Base-by-base conservation (phyloP, 2,113 vertebrate species). In the Coptodon rendalli region DNA sequence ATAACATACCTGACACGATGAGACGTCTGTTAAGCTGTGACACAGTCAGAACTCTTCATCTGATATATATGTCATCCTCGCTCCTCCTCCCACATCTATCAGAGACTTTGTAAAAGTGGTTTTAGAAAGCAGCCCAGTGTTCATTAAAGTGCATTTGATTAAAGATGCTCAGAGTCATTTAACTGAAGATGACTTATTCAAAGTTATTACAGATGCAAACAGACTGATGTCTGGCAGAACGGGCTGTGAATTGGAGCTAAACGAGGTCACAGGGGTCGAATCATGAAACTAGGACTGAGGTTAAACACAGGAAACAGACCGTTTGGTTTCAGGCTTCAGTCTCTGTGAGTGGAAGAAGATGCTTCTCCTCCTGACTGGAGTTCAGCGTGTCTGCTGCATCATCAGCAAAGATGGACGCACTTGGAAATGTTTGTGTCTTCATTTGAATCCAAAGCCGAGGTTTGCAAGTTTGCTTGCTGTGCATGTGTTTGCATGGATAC, bases 181-280 rank as follows among this genome's bases (percentile, higher is more conserved):
- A 14, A 57, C 10, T 57, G 27, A 85, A 50, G 81, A 6, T 7
- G 38, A 87, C n/a, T 76, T 82, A 87, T 87, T 82, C 63, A 87
- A 87, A 87, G 2, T 36, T 6, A 16, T 2, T 6, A 13, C 24
- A 38, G 16, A 61, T n/a, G 13, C 24, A 81, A 50, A 82, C 16
- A 34, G 16, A 34, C 59, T 19, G 0, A 36, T 9, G 6, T 59
- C 56, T 27, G 56, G 13, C 12, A 63, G 27, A 61, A 2, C 8
- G 5, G 13, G 29, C 27, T 31, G 57, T 29, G 11, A 9, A 31
- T 2, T 61, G 16, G 29, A 61, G 29, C 14, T 9, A 61, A 31
- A 31, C 5, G 3, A 61, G 7, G 48, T 43, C 2, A 43, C 43
- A 6, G 43, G 16, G 1, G 16, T 50, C 7, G 1, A 61, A 34